A percentile compares a stretch with the other conserved stretches of the same genome.
Evolutionary conservation across 2,888 invertebrate genomes (phyloP).

Genomic region (Trissoscelio sp.): DNA sequence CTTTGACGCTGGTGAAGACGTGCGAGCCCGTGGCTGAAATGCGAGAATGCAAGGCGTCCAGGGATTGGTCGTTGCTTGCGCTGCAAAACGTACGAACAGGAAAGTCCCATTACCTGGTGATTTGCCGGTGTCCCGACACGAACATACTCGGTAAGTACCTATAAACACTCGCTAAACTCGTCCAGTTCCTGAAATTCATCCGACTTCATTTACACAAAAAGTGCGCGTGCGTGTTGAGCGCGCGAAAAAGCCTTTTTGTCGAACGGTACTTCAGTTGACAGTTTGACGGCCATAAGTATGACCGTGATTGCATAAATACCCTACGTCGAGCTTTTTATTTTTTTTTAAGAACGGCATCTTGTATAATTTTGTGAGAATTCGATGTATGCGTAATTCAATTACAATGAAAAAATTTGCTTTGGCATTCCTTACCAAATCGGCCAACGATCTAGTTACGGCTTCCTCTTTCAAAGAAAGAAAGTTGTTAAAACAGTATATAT

Average conservation of each 20-base stretch:
- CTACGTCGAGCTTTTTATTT: not conserved
- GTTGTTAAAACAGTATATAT: no score
- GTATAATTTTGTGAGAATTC: constrained; percentile 46
- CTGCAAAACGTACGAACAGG: constrained; percentile 96
- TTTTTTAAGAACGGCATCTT: not conserved
- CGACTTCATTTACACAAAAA: constrained; percentile 63
- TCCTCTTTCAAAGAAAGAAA: not conserved
- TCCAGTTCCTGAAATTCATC: constrained; percentile 68
- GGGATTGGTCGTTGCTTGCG: constrained; percentile 96
- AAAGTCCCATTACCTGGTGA: constrained; percentile 96
- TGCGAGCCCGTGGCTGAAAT: constrained; percentile 97
- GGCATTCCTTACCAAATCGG: constrained; percentile 24
- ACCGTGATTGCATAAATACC: constrained; percentile 59
- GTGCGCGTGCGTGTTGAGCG: constrained; percentile 50
- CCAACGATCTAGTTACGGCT: constrained; percentile 2
- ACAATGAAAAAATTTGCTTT: constrained; percentile 15
- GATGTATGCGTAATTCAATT: constrained; percentile 48
- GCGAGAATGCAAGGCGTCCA: constrained; percentile 93
- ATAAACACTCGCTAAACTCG: constrained; percentile 67
- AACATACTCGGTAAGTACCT: constrained; percentile 90
- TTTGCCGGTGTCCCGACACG: constrained; percentile 94
- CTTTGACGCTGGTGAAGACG: constrained; percentile 95
- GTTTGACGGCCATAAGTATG: constrained; percentile 44
- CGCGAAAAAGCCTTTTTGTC: constrained; percentile 50
- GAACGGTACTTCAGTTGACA: constrained; percentile 61